Base-by-base conservation (phyloP, 1,140 invertebrate species). In the Lepidurus couesii region DNA sequence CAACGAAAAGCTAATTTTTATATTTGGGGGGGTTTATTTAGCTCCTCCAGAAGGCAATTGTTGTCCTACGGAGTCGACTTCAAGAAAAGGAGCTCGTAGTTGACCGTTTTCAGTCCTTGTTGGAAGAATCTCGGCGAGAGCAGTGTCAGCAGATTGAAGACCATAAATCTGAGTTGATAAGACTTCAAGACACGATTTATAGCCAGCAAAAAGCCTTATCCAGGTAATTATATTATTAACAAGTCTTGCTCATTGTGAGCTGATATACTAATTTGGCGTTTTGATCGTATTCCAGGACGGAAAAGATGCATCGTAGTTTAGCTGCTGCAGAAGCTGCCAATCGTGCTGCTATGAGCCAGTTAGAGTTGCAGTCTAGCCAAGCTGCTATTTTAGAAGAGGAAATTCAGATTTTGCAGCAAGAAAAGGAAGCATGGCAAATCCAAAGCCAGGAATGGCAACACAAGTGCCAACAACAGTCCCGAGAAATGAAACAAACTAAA, bases 121-220 rank as follows among this genome's bases (percentile, higher is more conserved):
- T 79, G 73, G 78, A 79, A 16, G 78, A 79, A 75, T 44, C 73
- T 0, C 78, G 78, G 2, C 78, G 65, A 24, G 78, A 79, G 42
- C 73, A 75, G 44, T 44, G 74, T 7, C 44, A 74, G 26, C 44
- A 44, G 73, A 75, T 79, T 47, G 78, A 79, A 75, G 78, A 79
- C 21, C 78, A 79, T 45, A 79, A 47, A 47, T 24, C 26, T 26
- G 78, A 79, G 43, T 24, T 75, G 13, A 4, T 79, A n/a, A 45
- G 73, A 43, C 43, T 79, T 2, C 78, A 79, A 47, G 74, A 75
- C 21, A 79, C 78, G 1, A 75, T 79, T 34, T 45, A 75, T 13
- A 75, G 53, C 44, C 78, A 79, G 26, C 78, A 79, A 45, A n/a
- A 74, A 34, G 73, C 78, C 11, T 26, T 79, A n/a, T 75, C 74